These are phyloP conservation scores for Cantharis lateralis DNA, from an alignment of 2,888 invertebrate genomes.

Conservation along the genomic window DNA sequence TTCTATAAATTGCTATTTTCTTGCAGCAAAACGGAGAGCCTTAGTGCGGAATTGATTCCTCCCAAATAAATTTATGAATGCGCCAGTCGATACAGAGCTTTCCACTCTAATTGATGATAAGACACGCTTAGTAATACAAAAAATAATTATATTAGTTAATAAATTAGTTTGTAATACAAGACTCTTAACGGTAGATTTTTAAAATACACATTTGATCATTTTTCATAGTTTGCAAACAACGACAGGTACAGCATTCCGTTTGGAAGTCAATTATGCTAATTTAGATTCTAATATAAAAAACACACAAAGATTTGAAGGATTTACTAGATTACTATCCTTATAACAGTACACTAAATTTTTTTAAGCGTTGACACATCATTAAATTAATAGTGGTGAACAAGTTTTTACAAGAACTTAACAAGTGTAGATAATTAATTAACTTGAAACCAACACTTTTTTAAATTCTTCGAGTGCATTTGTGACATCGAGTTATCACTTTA, in stretches of 20 bases:
- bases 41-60: not conserved
- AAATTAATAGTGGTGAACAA: constrained; percentile 1
- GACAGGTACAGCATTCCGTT: constrained; percentile 2
- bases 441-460: not conserved
- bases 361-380: constrained; percentile 9
- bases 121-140: not conserved
- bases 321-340: not conserved
- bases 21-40: not conserved
- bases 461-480: not conserved
- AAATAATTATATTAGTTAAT: constrained; percentile 1
- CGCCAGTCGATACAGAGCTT: not conserved
- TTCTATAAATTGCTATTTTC: not conserved
- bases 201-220: constrained; percentile 1
- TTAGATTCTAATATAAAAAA: not conserved
- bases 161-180: not conserved
- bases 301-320: not conserved
- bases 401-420: not conserved
- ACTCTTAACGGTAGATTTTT: constrained; percentile 1
- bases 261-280: constrained; percentile 3
- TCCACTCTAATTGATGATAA: not conserved
- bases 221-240: not conserved
- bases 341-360: constrained; percentile 6
- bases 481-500: not conserved
- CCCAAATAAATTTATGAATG: not conserved
- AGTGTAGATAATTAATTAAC: constrained; percentile 1